Conservation (phyloP, 2,888 invertebrate genomes). For the Crossocerus cetratus region DNA sequence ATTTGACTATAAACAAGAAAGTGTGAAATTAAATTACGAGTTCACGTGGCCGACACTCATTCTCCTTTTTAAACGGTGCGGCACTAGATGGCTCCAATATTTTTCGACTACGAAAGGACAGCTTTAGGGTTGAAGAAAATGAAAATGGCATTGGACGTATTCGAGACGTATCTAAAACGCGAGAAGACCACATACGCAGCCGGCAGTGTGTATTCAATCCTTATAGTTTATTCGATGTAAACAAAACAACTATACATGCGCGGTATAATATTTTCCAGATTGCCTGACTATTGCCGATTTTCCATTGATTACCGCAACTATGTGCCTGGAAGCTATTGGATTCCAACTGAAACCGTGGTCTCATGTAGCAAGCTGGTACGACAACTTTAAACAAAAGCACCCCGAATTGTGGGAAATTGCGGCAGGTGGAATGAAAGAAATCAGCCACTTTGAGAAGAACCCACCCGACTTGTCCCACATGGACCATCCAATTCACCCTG, state of each 20-base stretch:
- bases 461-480: slow-evolving; percentile 85
- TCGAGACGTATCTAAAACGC: slow-evolving; percentile 83
- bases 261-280: slow-evolving; percentile 72
- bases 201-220: slow-evolving; percentile 74
- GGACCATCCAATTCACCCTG: slow-evolving; percentile 86
- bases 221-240: not conserved
- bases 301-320: slow-evolving; percentile 83
- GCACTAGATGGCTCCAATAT: slow-evolving; percentile 85
- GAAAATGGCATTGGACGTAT: slow-evolving; percentile 82
- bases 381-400: slow-evolving; percentile 83
- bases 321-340: slow-evolving; percentile 85
- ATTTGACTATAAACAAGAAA: not conserved
- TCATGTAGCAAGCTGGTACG: slow-evolving; percentile 83
- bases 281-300: slow-evolving; percentile 87
- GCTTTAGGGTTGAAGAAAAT: slow-evolving; percentile 84
- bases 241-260: no score
- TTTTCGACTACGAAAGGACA: slow-evolving; percentile 85
- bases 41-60: not conserved
- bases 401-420: slow-evolving; percentile 86
- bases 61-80: slow-evolving; percentile 47
- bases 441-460: slow-evolving; percentile 83
- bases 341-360: slow-evolving; percentile 83
- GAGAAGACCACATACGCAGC: slow-evolving; percentile 83
- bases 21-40: not conserved
- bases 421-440: slow-evolving; percentile 83